Evolutionary conservation across 2,113 vertebrate species (phyloP).

Genomic region (Picathartes gymnocephalus): DNA sequence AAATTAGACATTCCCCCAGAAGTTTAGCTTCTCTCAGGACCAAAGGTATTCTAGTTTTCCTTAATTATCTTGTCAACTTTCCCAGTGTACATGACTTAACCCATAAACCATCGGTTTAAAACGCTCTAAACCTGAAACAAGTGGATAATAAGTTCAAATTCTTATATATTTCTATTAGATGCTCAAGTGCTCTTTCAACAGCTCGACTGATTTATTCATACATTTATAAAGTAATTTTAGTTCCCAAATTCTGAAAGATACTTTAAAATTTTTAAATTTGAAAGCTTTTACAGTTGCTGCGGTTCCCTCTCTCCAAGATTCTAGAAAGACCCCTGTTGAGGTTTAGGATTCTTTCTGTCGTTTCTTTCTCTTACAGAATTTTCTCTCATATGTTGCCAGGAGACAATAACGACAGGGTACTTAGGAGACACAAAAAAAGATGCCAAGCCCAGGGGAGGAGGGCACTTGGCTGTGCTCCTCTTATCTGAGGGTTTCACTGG

Average conservation of each 20-base stretch:
- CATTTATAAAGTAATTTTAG: not conserved
- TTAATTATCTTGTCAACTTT: not conserved
- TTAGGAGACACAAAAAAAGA: not conserved
- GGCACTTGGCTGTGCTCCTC: not conserved
- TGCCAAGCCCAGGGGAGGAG: not conserved
- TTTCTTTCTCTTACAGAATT: not conserved
- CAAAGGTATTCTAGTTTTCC: not conserved
- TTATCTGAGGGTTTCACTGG: too few relatives aligned
- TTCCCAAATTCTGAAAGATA: not conserved
- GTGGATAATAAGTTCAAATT: not conserved
- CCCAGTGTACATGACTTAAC: not conserved
- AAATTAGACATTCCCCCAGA: not conserved
- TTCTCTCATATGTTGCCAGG: not conserved
- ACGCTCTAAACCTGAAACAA: not conserved
- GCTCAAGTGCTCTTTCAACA: not conserved
- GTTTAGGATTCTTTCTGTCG: not conserved
- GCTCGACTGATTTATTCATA: not conserved
- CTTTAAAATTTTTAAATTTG: not conserved
- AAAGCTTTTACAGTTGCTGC: not conserved
- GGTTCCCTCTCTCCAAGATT: not conserved
- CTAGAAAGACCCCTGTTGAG: not conserved
- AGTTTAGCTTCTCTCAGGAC: not conserved
- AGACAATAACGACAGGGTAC: fast-evolving
- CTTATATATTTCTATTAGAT: not conserved
- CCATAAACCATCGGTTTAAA: not conserved